These are phyloP conservation scores for Rhogogaster chlorosoma DNA, from an alignment of 2,888 invertebrate species.

Conservation along the genomic window DNA sequence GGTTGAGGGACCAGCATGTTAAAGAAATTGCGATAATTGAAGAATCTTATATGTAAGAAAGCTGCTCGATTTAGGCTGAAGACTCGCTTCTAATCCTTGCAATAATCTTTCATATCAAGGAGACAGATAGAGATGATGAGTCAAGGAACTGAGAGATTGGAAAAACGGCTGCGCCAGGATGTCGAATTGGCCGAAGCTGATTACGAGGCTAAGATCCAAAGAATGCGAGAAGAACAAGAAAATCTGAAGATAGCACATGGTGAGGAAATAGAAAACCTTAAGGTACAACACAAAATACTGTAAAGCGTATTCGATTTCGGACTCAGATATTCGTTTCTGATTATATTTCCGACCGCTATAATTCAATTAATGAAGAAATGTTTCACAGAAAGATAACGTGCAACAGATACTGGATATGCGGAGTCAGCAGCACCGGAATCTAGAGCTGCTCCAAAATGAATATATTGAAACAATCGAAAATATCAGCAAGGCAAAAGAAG, in stretches of 20 bases:
- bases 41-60: constrained; percentile 70
- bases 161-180: constrained; percentile 67
- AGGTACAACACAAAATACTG: constrained; percentile 58
- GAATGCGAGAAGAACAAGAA: constrained; percentile 65
- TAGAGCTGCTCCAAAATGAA: constrained; percentile 69
- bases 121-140: constrained; percentile 68
- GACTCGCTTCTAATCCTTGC: not conserved
- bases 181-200: constrained; percentile 67
- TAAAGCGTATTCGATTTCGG: not conserved
- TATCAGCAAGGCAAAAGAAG: constrained; percentile 70
- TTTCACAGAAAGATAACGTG: constrained; percentile 64
- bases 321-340: not conserved
- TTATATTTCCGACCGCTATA: not conserved
- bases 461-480: constrained; percentile 70
- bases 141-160: constrained; percentile 66
- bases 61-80: not conserved
- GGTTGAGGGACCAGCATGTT: constrained; percentile 69
- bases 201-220: constrained; percentile 68
- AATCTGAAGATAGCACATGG: constrained; percentile 64
- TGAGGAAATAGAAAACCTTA: constrained; percentile 67
- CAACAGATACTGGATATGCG: constrained; percentile 66
- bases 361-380: not conserved
- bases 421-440: constrained; percentile 65
- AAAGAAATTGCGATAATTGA: constrained; percentile 70
- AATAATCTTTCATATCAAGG: constrained; percentile 58